Conservation (phyloP, 2,113 vertebrate genomes). For the Emydura subglobosa region DNA sequence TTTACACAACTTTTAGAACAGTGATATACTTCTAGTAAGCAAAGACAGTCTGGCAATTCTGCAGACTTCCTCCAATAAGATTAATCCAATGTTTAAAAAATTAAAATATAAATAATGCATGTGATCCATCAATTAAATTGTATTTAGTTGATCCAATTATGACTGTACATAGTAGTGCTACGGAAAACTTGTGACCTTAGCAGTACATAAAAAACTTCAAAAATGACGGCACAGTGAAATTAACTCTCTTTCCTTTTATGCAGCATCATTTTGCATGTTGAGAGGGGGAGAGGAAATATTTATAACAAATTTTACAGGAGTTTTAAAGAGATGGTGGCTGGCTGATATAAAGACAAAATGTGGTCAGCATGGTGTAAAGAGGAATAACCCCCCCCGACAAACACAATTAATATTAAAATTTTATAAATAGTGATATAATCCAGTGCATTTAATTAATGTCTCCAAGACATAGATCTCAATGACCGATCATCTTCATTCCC, state of each 20-base stretch:
- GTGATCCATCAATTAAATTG: background rate
- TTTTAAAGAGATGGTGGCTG: background rate
- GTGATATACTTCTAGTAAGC: background rate
- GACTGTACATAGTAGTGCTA: background rate
- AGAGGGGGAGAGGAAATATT: background rate
- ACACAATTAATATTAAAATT: background rate
- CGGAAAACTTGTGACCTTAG: background rate
- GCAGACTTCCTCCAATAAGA: background rate
- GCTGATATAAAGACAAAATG: background rate
- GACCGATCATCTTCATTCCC: background rate
- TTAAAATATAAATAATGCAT: accelerated
- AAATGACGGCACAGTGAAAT: accelerated
- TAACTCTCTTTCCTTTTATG: accelerated
- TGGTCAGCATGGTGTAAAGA: background rate
- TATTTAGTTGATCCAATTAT: background rate
- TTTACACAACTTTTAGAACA: background rate
- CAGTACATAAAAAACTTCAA: background rate
- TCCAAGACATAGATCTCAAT: background rate
- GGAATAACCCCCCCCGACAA: background rate
- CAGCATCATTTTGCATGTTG: accelerated
- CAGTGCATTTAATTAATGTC: background rate
- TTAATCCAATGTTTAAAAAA: accelerated
- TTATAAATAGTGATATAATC: conserved; percentile 17
- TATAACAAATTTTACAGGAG: background rate
- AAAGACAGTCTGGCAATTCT: background rate